Percentiles rank a stretch among this genome's conserved stretches.
These are phyloP conservation scores for Rhagium mordax DNA, from an alignment of 2,888 invertebrate genomes.

Conservation along the genomic window DNA sequence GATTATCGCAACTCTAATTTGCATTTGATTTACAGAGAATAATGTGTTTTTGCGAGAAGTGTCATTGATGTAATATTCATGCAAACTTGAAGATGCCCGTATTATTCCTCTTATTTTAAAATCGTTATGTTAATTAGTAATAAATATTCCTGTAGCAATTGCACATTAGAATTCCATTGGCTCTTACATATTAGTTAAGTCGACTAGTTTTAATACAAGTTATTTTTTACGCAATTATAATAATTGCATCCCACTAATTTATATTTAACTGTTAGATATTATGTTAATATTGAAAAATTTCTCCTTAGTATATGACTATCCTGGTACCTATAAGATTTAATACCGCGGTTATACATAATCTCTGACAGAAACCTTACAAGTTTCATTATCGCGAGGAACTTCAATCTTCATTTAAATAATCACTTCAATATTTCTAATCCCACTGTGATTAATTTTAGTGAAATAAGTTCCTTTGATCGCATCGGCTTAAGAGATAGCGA, in stretches of 20 bases:
- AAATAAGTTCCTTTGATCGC: conserved; percentile 63
- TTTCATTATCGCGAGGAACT: conserved; percentile 61
- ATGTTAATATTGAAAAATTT: conserved; percentile 39
- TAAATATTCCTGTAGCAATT: conserved; percentile 49
- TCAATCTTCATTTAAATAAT: conserved; percentile 68
- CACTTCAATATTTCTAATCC: conserved; percentile 67
- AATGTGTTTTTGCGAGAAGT: conserved; percentile 35
- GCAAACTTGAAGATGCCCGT: conserved; percentile 44
- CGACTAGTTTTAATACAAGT: conserved; percentile 35
- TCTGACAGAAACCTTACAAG: conserved; percentile 59
- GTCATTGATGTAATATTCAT: conserved; percentile 48
- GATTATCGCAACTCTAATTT: neutral
- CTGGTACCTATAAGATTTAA: conserved; percentile 43
- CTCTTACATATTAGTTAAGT: conserved; percentile 37
- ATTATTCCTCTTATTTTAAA: conserved; percentile 46
- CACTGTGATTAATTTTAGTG: conserved; percentile 65
- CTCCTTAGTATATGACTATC: conserved; percentile 5
- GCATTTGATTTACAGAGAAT: conserved; percentile 23
- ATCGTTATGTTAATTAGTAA: conserved; percentile 48
- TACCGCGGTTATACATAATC: conserved; percentile 53
- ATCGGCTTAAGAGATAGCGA: conserved; percentile 50
- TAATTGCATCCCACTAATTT: conserved; percentile 47
- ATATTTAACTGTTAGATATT: conserved; percentile 40
- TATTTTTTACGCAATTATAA: conserved; percentile 46
- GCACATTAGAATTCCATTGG: conserved; percentile 43